A percentile compares a stretch with the other conserved stretches of the same genome.
Evolutionary conservation across 2,113 vertebrate species (phyloP).

Genomic region (Lathamus discolor): DNA sequence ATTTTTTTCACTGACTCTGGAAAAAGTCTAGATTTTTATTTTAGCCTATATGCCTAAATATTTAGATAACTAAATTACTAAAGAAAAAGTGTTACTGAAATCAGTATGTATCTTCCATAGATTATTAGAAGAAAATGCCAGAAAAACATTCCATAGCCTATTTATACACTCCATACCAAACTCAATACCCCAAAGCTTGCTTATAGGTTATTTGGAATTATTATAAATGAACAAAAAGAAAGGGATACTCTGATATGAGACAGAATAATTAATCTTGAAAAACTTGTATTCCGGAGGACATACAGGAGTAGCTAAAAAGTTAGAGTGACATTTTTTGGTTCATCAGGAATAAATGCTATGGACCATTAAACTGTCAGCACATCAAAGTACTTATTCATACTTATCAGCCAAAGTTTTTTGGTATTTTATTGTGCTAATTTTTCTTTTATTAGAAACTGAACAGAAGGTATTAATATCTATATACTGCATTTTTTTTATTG

Average conservation of each 20-base stretch:
- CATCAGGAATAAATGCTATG: background rate
- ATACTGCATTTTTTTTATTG: background rate
- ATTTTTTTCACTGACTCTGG: background rate
- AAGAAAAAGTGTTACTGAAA: background rate
- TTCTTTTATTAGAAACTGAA: background rate
- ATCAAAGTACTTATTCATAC: background rate
- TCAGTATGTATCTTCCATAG: background rate
- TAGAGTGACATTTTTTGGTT: background rate
- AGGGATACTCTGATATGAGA: background rate
- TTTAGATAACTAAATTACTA: background rate
- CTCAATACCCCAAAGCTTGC: no score
- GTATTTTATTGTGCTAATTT: background rate
- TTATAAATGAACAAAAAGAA: background rate
- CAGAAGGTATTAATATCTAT: background rate
- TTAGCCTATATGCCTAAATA: background rate
- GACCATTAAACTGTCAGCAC: background rate
- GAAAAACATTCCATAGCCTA: background rate
- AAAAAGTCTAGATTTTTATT: background rate
- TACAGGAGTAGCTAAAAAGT: background rate
- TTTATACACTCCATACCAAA: background rate
- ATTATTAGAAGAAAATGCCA: background rate
- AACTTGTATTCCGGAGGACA: background rate
- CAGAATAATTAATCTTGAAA: background rate
- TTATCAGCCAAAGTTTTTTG: background rate
- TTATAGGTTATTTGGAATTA: background rate